phyloP scores from a whole-genome alignment of 2,888 invertebrate species.

The Keiferia lycopersicella region DNA sequence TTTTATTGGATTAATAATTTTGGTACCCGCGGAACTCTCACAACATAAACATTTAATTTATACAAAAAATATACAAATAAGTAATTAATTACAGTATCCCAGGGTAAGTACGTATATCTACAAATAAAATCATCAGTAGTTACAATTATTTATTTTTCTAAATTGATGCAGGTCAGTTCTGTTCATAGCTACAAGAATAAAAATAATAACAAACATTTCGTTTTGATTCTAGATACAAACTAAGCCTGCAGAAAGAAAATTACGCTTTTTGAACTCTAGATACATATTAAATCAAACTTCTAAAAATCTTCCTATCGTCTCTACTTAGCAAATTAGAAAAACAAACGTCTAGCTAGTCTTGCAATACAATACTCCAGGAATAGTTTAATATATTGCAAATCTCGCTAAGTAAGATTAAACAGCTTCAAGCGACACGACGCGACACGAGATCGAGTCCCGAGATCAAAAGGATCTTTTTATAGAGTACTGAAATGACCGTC shows the following conservation, averaged over 20 bases:
- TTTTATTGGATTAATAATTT: constrained; percentile 7
- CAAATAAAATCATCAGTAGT: background rate
- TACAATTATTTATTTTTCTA: background rate
- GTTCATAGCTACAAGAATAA: background rate
- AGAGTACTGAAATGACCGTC: background rate
- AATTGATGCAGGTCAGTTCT: background rate
- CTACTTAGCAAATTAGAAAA: constrained; percentile 2
- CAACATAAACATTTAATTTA: constrained; percentile 8
- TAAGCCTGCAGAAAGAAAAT: background rate
- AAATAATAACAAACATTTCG: background rate
- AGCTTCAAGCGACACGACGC: constrained; percentile 3
- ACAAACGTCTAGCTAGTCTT: background rate
- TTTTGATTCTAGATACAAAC: background rate
- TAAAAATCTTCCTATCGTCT: background rate
- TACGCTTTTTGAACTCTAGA: background rate
- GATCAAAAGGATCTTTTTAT: constrained; percentile 6
- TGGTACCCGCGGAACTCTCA: constrained; percentile 25
- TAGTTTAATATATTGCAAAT: background rate
- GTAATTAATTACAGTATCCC: background rate
- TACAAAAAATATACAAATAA: constrained; percentile 14
- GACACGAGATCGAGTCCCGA: background rate
- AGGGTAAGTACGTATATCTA: background rate
- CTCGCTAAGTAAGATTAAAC: constrained; percentile 4
- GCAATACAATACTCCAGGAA: background rate
- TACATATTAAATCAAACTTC: background rate